Evolutionary conservation across 1,140 invertebrate genomes (phyloP).

Genomic region (Capitella teleta): DNA sequence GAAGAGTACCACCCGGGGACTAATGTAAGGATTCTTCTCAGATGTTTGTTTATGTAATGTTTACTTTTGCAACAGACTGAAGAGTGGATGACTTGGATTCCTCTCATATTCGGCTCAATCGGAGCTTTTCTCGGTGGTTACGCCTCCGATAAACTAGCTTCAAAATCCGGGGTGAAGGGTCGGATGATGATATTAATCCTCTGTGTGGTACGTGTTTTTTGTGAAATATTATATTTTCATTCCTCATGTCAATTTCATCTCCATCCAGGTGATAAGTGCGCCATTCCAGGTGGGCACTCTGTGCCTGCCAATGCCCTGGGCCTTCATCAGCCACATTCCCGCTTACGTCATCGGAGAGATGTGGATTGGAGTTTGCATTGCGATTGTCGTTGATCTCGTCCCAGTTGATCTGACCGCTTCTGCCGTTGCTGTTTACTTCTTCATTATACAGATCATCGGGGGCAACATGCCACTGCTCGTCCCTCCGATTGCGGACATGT

Average conservation of each 20-base stretch:
- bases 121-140: constrained; percentile 79
- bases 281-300: constrained; percentile 80
- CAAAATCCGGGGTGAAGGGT: constrained; percentile 71
- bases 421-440: constrained; percentile 35
- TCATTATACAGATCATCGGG: constrained; percentile 39
- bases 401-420: constrained; percentile 25
- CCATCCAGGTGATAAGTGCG: constrained; percentile 63
- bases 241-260: not conserved
- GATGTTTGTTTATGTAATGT: not conserved
- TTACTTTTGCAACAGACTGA: not conserved
- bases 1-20: constrained; percentile 4
- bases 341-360: constrained; percentile 38
- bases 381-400: constrained; percentile 35
- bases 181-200: constrained; percentile 69
- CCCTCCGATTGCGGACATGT: constrained; percentile 15
- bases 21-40: not conserved
- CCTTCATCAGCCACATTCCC: constrained; percentile 51
- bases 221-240: too few species aligned
- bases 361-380: constrained; percentile 21
- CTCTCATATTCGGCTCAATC: constrained; percentile 60
- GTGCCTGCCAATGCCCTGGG: constrained; percentile 65
- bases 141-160: constrained; percentile 77
- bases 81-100: constrained; percentile 40
- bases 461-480: constrained; percentile 35
- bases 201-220: constrained; percentile 52